A percentile compares a stretch with the other conserved stretches of the same genome.
Evolutionary conservation across 2,888 invertebrate species (phyloP).

Genomic region (Thelaira solivaga): DNA sequence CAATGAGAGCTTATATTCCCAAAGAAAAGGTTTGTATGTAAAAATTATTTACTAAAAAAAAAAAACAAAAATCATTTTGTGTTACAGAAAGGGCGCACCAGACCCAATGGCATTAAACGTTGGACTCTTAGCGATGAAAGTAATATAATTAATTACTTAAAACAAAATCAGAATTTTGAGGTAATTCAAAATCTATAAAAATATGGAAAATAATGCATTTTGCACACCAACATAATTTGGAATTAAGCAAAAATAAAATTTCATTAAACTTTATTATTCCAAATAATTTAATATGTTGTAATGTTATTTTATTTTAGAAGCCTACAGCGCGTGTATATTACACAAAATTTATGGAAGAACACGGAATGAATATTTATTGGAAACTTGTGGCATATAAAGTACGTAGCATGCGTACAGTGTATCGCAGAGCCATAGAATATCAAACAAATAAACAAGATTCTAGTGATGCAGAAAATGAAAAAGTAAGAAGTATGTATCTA

Average conservation of each 20-base stretch:
- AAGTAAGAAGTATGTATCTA: conserved; percentile 3
- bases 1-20: conserved; percentile 3
- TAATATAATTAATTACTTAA: conserved; percentile 31
- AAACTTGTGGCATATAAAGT: conserved; percentile 37
- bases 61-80: background rate
- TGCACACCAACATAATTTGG: too few relatives aligned
- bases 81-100: conserved; percentile 23
- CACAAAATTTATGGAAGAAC: conserved; percentile 33
- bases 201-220: too few relatives aligned
- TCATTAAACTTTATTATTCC: background rate
- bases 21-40: conserved; percentile 23
- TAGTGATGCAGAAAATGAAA: background rate
- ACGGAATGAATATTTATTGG: conserved; percentile 18
- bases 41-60: background rate
- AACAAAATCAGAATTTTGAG: conserved; percentile 34
- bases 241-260: background rate
- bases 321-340: conserved; percentile 29
- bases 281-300: background rate
- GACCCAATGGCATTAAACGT: background rate
- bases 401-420: conserved; percentile 36
- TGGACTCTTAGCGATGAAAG: conserved; percentile 36
- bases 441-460: conserved; percentile 1
- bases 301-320: conserved; percentile 20
- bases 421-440: conserved; percentile 45
- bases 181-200: background rate